Conservation (phyloP, 1,140 invertebrate genomes). For the Formica selysi region DNA sequence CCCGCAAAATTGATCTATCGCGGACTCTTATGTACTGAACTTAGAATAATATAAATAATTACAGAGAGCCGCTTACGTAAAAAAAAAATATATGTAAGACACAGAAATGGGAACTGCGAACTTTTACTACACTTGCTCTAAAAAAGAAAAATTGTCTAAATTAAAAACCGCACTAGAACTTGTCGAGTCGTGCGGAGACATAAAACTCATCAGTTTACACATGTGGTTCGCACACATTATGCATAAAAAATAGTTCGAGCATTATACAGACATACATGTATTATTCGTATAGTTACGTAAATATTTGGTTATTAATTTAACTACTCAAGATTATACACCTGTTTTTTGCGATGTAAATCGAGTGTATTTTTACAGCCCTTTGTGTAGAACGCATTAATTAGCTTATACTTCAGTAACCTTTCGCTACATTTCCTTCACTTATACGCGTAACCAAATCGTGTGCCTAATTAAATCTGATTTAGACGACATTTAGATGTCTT, state of each 20-base stretch:
- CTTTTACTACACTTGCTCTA: slow-evolving; percentile 38
- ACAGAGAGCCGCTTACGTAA: slow-evolving; percentile 50
- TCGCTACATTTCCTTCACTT: not conserved
- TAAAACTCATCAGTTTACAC: slow-evolving; percentile 28
- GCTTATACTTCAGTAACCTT: not conserved
- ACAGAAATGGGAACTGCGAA: slow-evolving; percentile 23
- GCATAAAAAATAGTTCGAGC: slow-evolving; percentile 35
- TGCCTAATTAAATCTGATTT: slow-evolving; percentile 67
- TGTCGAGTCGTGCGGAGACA: not conserved
- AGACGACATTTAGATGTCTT: slow-evolving; percentile 24
- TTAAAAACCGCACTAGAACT: slow-evolving; percentile 1
- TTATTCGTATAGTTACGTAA: slow-evolving; percentile 34
- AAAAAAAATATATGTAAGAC: slow-evolving; percentile 6
- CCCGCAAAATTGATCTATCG: slow-evolving; percentile 44
- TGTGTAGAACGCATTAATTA: slow-evolving; percentile 2
- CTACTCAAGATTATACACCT: slow-evolving; percentile 11
- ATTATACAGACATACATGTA: slow-evolving; percentile 20
- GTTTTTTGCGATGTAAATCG: not conserved
- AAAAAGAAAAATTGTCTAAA: slow-evolving; percentile 1
- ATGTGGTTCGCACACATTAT: slow-evolving; percentile 30
- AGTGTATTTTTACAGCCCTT: slow-evolving; percentile 8
- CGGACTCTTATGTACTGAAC: slow-evolving; percentile 10
- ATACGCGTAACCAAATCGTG: not conserved
- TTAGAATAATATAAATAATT: slow-evolving; percentile 59
- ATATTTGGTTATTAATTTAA: slow-evolving; percentile 40